phyloP scores from a whole-genome alignment of 2,113 vertebrate genomes.

The Peromyscus leucopus region DNA sequence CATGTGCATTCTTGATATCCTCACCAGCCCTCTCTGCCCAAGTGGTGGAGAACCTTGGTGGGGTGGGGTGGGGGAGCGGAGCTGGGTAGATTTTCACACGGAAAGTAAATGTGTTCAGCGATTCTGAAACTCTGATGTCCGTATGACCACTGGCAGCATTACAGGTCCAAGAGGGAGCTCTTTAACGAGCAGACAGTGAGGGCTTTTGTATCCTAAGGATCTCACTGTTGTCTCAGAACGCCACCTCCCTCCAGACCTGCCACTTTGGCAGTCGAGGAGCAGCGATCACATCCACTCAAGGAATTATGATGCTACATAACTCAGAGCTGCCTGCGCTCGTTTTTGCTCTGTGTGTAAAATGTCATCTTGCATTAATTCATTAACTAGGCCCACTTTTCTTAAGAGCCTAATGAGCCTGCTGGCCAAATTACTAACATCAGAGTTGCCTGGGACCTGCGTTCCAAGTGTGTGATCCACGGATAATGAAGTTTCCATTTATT shows the following conservation, averaged over 20 bases:
- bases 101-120: constrained; percentile 36
- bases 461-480: constrained; percentile 61
- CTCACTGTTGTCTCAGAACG: constrained; percentile 15
- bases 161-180: constrained; percentile 13
- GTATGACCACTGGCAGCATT: constrained; percentile 1
- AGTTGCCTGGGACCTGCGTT: constrained; percentile 59
- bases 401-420: constrained; percentile 76
- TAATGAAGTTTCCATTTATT: constrained; percentile 74
- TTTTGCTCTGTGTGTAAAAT: constrained; percentile 72
- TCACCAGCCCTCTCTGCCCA: not conserved
- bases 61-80: accelerated
- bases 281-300: not conserved
- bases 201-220: not conserved
- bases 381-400: constrained; percentile 78
- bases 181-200: not conserved
- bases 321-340: constrained; percentile 36
- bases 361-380: constrained; percentile 82
- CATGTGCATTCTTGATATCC: not conserved
- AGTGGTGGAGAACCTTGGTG: not conserved
- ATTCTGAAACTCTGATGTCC: not conserved
- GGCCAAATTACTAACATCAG: constrained; percentile 71
- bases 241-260: not conserved
- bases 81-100: not conserved
- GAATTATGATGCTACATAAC: constrained; percentile 60
- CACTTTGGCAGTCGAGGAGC: constrained; percentile 13